Evolutionary conservation across 1,140 invertebrate genomes (phyloP), one percentile per base, ranked within the genome.

Genomic region (Halyomorpha halys): DNA sequence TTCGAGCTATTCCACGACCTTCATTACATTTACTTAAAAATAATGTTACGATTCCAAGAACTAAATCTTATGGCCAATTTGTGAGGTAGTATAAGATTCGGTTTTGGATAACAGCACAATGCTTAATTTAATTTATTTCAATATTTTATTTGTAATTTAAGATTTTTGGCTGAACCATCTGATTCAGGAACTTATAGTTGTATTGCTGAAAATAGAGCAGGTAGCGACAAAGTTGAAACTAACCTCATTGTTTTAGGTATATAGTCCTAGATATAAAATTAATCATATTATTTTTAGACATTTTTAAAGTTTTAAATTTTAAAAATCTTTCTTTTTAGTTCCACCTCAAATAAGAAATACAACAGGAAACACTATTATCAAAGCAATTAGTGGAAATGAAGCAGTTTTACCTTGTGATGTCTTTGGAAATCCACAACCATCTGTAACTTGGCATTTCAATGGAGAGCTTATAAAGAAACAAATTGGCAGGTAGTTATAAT

Each of bases 111-210:
- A 13, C n/a, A 19, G 11, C 2, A 21, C n/a, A n/a, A n/a, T n/a
- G n/a, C n/a, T n/a, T 49, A 49, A 49, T 49, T 49, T 49, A 9
- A 39, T 39, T 44, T 64, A 44, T 44, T 25, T 44, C 21, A 19
- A n/a, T 15, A 59, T 56, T 51, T 34, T 63, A 13, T 60, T 49
- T 8, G 8, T 30, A 8, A 39, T 65, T 66, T 30, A 19, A 66
- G 65, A 23, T 66, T 66, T 27, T 45, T 45, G 44, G 51, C 61
- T 34, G 45, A 61, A 14, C 14, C 59, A 47, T 13, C 30, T 39
- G 69, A 70, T 65, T 59, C 63, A 27, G 69, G 69, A 15, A 65
- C 56, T 23, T 70, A 70, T 47, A 67, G 59, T 11, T 70, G 69
- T 61, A 62, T 67, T 15, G 66, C 68, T 15, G 61, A 60, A 59